Conservation (phyloP, 2,113 vertebrate species). For the Drymodes brunneopygia region DNA sequence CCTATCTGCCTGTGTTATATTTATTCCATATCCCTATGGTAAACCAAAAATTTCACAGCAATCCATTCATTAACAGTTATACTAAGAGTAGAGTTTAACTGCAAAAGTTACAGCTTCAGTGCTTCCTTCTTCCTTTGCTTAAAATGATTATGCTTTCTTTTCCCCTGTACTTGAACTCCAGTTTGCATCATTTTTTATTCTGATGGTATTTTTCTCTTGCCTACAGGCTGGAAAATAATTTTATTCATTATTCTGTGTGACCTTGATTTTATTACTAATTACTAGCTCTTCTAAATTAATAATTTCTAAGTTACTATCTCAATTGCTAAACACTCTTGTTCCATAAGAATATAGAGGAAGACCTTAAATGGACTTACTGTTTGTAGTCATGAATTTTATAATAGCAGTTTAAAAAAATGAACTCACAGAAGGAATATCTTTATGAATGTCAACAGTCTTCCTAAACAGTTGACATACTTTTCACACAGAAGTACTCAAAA, state of each 20-base stretch:
- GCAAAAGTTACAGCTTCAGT: not conserved
- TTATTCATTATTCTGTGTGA: not conserved
- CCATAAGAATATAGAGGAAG: not conserved
- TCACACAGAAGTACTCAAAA: not conserved
- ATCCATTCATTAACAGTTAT: not conserved
- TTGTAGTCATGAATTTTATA: not conserved
- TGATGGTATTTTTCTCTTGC: not conserved
- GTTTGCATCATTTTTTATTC: not conserved
- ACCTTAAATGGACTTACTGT: not conserved
- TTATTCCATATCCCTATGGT: not conserved
- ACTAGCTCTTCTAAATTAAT: not conserved
- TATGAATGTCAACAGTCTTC: not conserved
- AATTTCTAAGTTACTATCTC: not conserved
- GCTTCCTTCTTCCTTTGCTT: not conserved
- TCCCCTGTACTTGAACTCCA: not conserved
- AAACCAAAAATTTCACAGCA: not conserved
- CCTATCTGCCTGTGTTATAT: not conserved
- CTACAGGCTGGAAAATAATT: not conserved
- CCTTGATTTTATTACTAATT: not conserved
- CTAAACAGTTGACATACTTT: not conserved
- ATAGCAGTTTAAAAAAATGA: not conserved
- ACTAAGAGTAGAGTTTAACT: not conserved
- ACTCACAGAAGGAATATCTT: not conserved
- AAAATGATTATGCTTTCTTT: not conserved
- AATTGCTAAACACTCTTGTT: not conserved